Conservation (phyloP, 1,140 invertebrate genomes). For the Vollenhovia emeryi region DNA sequence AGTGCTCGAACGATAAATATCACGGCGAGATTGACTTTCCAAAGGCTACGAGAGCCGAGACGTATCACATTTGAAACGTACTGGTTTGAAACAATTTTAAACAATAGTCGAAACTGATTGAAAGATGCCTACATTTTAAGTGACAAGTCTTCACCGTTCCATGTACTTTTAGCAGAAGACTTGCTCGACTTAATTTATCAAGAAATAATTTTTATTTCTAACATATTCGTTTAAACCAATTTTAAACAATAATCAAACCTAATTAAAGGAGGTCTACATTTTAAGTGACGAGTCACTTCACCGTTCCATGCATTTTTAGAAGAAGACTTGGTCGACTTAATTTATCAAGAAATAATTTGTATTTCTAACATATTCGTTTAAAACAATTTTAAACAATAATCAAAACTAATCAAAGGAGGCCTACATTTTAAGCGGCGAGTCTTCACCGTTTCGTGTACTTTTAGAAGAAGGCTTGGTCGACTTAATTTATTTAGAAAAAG, state of each 20-base stretch:
- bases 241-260: not conserved
- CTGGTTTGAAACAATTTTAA: not conserved
- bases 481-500: not conserved
- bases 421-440: too few relatives aligned
- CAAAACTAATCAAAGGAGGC: not conserved
- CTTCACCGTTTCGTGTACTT: too few relatives aligned
- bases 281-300: too few relatives aligned
- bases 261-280: not conserved
- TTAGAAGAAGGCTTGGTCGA: not conserved
- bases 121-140: not conserved
- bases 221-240: too few relatives aligned
- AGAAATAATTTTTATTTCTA: not conserved
- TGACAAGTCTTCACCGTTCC: too few relatives aligned
- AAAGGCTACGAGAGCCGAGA: not conserved
- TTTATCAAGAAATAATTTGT: not conserved
- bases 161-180: not conserved
- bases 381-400: not conserved
- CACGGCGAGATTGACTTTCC: slow-evolving; percentile 29
- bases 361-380: too few relatives aligned
- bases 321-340: not conserved
- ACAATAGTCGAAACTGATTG: not conserved
- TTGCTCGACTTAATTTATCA: not conserved
- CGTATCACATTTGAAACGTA: not conserved
- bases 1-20: slow-evolving; percentile 50
- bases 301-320: too few relatives aligned